A percentile compares a stretch with the other conserved stretches of the same genome.
Evolutionary conservation across 2,888 invertebrate genomes (phyloP).

Genomic region (Callyntrura sp.): DNA sequence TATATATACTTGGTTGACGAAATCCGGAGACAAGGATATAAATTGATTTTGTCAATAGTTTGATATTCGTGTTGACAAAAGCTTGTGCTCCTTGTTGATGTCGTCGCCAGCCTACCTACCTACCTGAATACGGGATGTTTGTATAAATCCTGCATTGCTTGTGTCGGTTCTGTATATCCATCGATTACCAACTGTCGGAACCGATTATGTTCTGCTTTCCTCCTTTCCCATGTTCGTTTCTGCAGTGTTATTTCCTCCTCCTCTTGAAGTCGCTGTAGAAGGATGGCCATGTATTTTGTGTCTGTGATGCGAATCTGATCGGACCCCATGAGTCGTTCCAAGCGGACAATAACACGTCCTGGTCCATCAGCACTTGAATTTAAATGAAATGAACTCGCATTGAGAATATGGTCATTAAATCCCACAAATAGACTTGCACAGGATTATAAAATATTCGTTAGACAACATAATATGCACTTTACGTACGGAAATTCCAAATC

Average conservation of each 20-base stretch:
- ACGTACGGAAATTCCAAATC: constrained; percentile 80
- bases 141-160: constrained; percentile 81
- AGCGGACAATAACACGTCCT: constrained; percentile 85
- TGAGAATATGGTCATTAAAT: too few relatives aligned
- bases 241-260: constrained; percentile 89
- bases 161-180: constrained; percentile 80
- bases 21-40: not conserved
- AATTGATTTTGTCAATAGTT: constrained; percentile 12
- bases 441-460: not conserved
- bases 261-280: constrained; percentile 88
- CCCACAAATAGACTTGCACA: too few relatives aligned
- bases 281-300: constrained; percentile 89
- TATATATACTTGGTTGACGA: not conserved
- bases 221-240: constrained; percentile 89
- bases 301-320: constrained; percentile 90
- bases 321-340: constrained; percentile 90
- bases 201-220: constrained; percentile 84
- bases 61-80: too few relatives aligned
- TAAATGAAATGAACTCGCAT: not conserved
- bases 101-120: too few relatives aligned
- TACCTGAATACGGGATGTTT: constrained; percentile 82
- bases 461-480: not conserved
- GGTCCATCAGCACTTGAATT: constrained; percentile 61
- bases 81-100: not conserved
- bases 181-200: constrained; percentile 81